Conservation (phyloP, 2,888 invertebrate species). For the Thysanoteuthis rhombus region DNA sequence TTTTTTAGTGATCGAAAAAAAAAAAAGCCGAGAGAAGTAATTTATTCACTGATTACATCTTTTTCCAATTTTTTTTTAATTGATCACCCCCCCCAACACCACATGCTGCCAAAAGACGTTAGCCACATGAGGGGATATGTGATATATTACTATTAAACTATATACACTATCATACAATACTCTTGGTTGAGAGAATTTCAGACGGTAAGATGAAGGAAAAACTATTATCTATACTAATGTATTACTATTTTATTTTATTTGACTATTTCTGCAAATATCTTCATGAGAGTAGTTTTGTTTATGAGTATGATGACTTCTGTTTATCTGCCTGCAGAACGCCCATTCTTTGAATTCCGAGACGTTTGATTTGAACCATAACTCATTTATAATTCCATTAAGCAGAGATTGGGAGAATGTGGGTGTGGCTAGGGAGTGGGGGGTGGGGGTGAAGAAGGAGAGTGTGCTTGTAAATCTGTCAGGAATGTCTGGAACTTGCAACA, state of each 20-base stretch:
- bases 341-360: not conserved
- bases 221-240: not conserved
- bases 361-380: not conserved
- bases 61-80: too few species aligned
- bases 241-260: not conserved
- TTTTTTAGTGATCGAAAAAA: too few species aligned
- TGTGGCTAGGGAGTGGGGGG: too few species aligned
- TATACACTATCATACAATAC: too few species aligned
- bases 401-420: not conserved
- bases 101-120: too few species aligned
- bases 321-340: not conserved
- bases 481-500: conserved; percentile 12
- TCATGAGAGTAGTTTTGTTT: not conserved
- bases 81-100: too few species aligned
- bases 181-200: too few species aligned
- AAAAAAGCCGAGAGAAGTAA: too few species aligned
- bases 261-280: not conserved
- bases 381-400: not conserved
- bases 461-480: not conserved
- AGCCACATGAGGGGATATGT: too few species aligned
- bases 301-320: not conserved
- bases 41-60: too few species aligned
- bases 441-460: not conserved
- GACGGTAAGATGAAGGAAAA: not conserved
- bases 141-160: too few species aligned